Base-by-base conservation (phyloP, 2,113 vertebrate species). In the Microcebus murinus region DNA sequence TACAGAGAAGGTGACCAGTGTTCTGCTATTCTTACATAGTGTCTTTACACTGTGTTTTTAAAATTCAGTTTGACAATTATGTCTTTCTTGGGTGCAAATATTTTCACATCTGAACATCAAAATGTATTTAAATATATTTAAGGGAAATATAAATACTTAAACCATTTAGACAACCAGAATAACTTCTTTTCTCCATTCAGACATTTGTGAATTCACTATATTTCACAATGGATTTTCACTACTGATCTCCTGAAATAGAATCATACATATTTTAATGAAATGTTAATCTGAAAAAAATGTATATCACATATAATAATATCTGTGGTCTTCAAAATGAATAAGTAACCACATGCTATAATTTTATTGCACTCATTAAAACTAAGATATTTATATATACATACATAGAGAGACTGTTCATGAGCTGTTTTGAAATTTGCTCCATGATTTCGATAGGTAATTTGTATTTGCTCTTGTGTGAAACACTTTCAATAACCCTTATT, bases 371-470 rank as follows among this genome's bases (percentile, higher is more conserved):
- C 25, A 42, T 21, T 29, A 63, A 29, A 63, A 87, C 57, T 73
- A 20, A 31, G 6, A 10, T 36, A 52, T 70, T 85, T 4, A 2
- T 71, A 48, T 77, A 23, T 27, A 7, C 55, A 90, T 48, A 84
- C 14, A 31, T 4, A 63, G 1, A 90, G 21, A 29, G 25, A 29
- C 9, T 48, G 57, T 87, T 90, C 65, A 80, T 55, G 61, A 86
- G 9, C 34, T 92, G 17, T 1, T 85, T 91, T 93, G 36, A 82
- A 92, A 95, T 74, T 87, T 91, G 31, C 21, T 87, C 27, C 39
- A 34, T 96, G 81, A 80, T 93, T 94, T 94, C 84, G 65, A 73
- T 85, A 83, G 94, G 90, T 87, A 68, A 76, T 36, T 92, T 80
- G 50, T 74, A 87, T 91, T 89, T 95, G 55, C 74, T 84, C 59